Percentiles rank a stretch among this genome's conserved stretches.
Conservation (phyloP, 2,113 vertebrate species). For the Pseudorhombus dupliciocellatus region DNA sequence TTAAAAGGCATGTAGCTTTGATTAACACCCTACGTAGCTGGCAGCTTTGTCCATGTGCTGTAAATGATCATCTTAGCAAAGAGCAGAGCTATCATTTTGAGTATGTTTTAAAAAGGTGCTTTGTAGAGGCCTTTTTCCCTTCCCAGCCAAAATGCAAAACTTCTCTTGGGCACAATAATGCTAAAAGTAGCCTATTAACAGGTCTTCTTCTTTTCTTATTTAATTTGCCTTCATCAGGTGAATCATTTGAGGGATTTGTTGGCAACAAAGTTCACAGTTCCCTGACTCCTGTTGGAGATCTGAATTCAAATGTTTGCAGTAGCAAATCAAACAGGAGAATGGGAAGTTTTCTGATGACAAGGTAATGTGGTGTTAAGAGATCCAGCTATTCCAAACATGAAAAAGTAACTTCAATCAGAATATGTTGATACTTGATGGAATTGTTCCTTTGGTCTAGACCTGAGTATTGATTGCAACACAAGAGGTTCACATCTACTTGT, state of each 20-base stretch:
- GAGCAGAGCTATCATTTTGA: constrained; percentile 71
- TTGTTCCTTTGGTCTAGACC: constrained; percentile 51
- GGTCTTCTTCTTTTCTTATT: constrained; percentile 8
- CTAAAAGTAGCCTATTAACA: constrained; percentile 53
- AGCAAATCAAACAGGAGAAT: constrained; percentile 10
- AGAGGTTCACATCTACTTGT: constrained; percentile 67
- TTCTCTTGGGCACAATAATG: constrained; percentile 49
- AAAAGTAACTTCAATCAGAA: constrained; percentile 42
- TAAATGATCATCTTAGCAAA: constrained; percentile 77
- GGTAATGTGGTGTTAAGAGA: neutral
- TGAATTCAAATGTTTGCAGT: neutral
- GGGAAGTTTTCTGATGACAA: constrained; percentile 8
- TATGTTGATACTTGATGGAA: constrained; percentile 51
- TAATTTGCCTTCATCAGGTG: constrained; percentile 41
- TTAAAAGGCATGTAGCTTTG: constrained; percentile 80
- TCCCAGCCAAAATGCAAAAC: constrained; percentile 45
- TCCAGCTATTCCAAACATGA: constrained; percentile 19
- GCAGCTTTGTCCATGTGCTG: constrained; percentile 73
- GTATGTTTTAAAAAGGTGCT: constrained; percentile 74
- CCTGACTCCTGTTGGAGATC: too few species aligned
- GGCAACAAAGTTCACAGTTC: constrained; percentile 4
- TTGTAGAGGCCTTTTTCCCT: constrained; percentile 53
- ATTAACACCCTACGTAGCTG: constrained; percentile 76
- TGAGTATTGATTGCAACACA: constrained; percentile 61
- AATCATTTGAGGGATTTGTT: constrained; percentile 24